Evolutionary conservation across 1,140 invertebrate genomes (phyloP), one percentile per base, ranked within the genome.

Genomic region (Sycophila sp.): DNA sequence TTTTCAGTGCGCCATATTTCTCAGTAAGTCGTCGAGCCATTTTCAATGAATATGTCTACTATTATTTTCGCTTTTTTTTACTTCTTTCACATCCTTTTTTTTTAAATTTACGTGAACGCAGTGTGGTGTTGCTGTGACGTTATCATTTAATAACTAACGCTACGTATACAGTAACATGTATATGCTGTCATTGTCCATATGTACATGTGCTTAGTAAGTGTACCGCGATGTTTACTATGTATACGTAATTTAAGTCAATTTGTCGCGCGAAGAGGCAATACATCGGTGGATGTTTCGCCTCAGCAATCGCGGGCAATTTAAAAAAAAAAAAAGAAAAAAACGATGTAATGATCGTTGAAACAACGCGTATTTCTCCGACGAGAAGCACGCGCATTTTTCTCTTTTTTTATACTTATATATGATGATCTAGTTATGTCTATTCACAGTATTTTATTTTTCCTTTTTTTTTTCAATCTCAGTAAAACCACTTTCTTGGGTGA

Each of bases 51-150:
- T 51, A 62, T 34, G 42, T 22, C 42, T 75, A 77, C 76, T 78
- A 75, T 80, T 75, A 76, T 75, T 78, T 73, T 56, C 34, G 24
- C 34, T 67, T 56, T 69, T 69, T 56, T 47, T 28, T 40, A 28
- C 11, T 42, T 59, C 71, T 69, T 71, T 74, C 42, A 72, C 71
- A 66, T 45, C 70, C 70, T 72, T 71, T 22, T 70, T 75, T 76
- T 67, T 53, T n/a, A n/a, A n/a, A n/a, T n/a, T 78, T 73, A 65
- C 73, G 72, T 80, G 76, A 80, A 74, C 77, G 80, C 81, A 81
- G 77, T 85, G 80, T 83, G 78, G 71, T 85, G 76, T 83, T 82
- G 81, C 79, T 83, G 78, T 82, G 75, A 78, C 69, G 36, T 70
- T 64, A 53, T 70, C 59, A 70, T 71, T 71, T 77, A 75, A 69